Conservation (phyloP, 2,797 vertebrate genomes). For the Centroberyx gerrardi region DNA sequence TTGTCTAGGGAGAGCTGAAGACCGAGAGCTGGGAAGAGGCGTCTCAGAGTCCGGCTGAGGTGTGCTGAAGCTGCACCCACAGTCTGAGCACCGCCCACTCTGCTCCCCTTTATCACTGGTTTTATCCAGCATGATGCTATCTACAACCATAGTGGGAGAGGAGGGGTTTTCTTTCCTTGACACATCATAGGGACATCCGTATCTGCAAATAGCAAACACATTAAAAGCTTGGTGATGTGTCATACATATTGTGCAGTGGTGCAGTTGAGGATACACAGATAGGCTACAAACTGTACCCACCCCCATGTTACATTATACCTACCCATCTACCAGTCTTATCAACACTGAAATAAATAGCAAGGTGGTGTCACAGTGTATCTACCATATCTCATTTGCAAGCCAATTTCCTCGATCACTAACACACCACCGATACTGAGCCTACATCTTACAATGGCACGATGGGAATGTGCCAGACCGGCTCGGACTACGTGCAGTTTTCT, state of each 20-base stretch:
- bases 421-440: neutral
- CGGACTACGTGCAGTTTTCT: neutral
- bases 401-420: no score
- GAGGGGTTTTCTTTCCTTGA: neutral
- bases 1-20: slow-evolving; percentile 39
- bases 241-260: neutral
- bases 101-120: slow-evolving; percentile 31
- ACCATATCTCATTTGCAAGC: no score
- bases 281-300: no score
- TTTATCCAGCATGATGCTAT: slow-evolving; percentile 70
- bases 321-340: no score
- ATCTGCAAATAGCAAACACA: slow-evolving; percentile 43
- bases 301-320: no score
- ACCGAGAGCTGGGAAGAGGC: slow-evolving; percentile 19
- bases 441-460: neutral
- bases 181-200: slow-evolving; percentile 11
- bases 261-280: neutral
- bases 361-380: no score
- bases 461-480: neutral
- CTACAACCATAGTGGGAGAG: slow-evolving; percentile 50
- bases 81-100: slow-evolving; percentile 63
- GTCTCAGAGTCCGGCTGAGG: slow-evolving; percentile 44
- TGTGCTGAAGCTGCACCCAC: slow-evolving; percentile 59
- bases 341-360: no score
- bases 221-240: neutral